phyloP scores from a whole-genome alignment of 1,140 invertebrate genomes.

The Microplitis mediator region DNA sequence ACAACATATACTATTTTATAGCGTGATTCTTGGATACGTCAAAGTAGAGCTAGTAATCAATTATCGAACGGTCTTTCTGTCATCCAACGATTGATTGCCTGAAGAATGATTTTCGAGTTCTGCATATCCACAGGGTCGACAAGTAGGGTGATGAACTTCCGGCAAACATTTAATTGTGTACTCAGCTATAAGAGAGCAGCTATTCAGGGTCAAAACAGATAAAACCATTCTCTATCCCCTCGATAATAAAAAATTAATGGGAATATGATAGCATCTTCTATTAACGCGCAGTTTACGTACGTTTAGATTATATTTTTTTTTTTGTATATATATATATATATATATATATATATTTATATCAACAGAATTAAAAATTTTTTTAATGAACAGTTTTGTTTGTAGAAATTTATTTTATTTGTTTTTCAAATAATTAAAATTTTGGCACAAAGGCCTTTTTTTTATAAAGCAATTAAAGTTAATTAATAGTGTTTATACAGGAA shows the following conservation, averaged over 20 bases:
- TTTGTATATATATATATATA: no score
- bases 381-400: no score
- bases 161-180: conserved; percentile 15
- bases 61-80: background rate
- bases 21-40: background rate
- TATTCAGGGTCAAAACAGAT: conserved; percentile 10
- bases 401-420: no score
- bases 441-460: no score
- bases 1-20: background rate
- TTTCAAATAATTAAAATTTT: no score
- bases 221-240: background rate
- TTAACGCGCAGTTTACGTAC: background rate
- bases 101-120: conserved; percentile 13
- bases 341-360: background rate
- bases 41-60: conserved; percentile 9
- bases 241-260: conserved; percentile 7
- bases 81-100: background rate
- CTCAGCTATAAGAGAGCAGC: conserved; percentile 7
- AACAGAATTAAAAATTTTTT: no score
- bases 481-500: no score
- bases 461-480: no score
- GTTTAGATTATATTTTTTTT: background rate
- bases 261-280: background rate
- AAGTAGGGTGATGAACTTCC: conserved; percentile 2
- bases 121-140: background rate